Evolutionary conservation across 2,888 invertebrate species (phyloP).

Genomic region (Leucoma salicis): DNA sequence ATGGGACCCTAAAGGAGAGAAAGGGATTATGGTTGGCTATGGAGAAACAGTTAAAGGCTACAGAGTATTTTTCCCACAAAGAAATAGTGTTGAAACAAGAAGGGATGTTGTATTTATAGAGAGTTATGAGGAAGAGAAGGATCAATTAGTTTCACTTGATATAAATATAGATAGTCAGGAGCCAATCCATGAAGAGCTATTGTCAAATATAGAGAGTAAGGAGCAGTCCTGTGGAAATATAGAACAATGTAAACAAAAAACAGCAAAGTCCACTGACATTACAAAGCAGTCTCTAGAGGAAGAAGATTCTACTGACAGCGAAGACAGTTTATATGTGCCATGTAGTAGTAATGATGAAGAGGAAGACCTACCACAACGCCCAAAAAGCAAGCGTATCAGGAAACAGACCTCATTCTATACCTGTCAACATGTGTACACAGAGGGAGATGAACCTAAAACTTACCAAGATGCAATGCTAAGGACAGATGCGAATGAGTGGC

Average conservation of each 20-base stretch:
- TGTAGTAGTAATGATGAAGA: not conserved
- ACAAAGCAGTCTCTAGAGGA: too few species aligned
- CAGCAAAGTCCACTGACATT: not conserved
- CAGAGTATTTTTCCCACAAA: not conserved
- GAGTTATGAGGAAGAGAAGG: too few species aligned
- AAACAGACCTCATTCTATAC: not conserved
- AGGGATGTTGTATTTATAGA: not conserved
- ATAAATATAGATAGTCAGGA: not conserved
- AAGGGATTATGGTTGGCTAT: not conserved
- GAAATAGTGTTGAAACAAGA: not conserved
- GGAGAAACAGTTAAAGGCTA: not conserved
- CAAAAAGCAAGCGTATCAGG: not conserved
- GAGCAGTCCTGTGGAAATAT: not conserved
- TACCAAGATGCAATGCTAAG: slow-evolving; percentile 22
- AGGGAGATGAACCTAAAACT: slow-evolving; percentile 11
- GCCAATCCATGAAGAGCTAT: not conserved
- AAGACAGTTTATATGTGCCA: not conserved
- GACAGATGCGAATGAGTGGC: slow-evolving; percentile 17
- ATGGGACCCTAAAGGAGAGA: not conserved
- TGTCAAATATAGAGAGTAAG: not conserved
- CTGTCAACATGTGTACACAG: too few species aligned
- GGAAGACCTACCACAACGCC: not conserved
- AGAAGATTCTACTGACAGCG: not conserved
- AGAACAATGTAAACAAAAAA: not conserved
- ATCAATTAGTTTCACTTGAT: too few species aligned